Percentiles rank a stretch among this genome's conserved stretches.
phyloP scores from a whole-genome alignment of 1,140 invertebrate species.

The Lepidurus couesii region DNA sequence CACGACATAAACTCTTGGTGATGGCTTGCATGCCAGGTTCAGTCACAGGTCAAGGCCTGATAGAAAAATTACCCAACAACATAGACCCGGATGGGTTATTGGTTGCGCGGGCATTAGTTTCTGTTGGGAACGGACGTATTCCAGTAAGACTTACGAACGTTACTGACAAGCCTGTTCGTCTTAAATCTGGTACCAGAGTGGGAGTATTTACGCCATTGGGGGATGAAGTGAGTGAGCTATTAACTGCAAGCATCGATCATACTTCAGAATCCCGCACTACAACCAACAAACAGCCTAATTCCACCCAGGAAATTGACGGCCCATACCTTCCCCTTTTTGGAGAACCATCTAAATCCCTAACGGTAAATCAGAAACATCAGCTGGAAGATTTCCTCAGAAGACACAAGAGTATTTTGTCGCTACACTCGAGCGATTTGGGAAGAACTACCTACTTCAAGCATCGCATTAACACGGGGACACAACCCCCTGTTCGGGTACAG shows the following conservation, averaged over 20 bases:
- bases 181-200: slow-evolving; percentile 5
- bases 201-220: not conserved
- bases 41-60: slow-evolving; percentile 4
- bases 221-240: not conserved
- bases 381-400: not conserved
- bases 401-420: not conserved
- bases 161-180: not conserved
- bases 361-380: not conserved
- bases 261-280: not conserved
- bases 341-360: slow-evolving; percentile 6
- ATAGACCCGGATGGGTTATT: not conserved
- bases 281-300: not conserved
- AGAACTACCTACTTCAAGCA: not conserved
- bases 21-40: not conserved
- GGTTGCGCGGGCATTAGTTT: not conserved
- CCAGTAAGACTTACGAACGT: not conserved
- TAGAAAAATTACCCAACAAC: not conserved
- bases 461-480: not conserved
- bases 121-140: not conserved
- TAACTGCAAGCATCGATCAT: not conserved
- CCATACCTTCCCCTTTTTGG: not conserved
- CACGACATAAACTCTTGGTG: not conserved
- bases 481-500: not conserved
- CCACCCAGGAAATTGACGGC: not conserved
- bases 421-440: slow-evolving; percentile 4